These are phyloP conservation scores for Mesorhabditis spiculigera DNA, from an alignment of 2,888 invertebrate genomes.

Conservation along the genomic window DNA sequence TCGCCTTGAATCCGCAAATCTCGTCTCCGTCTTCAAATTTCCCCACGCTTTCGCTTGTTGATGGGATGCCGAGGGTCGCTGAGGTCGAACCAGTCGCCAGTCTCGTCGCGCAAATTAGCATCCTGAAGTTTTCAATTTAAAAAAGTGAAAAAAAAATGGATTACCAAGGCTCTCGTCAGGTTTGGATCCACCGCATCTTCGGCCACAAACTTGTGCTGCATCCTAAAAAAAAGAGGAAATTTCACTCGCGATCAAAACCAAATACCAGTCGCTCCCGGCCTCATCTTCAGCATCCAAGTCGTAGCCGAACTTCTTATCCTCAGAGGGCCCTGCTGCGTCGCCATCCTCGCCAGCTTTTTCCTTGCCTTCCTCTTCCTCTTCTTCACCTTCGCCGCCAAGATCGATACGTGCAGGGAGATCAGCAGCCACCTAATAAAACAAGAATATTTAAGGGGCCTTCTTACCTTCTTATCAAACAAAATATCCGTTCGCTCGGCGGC, in stretches of 20 bases:
- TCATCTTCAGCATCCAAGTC: constrained; percentile 58
- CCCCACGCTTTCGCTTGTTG: constrained; percentile 81
- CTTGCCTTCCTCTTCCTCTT: constrained; percentile 23
- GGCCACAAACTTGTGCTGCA: constrained; percentile 46
- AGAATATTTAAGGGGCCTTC: constrained; percentile 15
- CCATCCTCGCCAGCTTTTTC: constrained; percentile 9
- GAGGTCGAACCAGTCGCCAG: constrained; percentile 93
- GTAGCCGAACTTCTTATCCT: constrained; percentile 58
- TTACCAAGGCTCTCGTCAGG: constrained; percentile 42
- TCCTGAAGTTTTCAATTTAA: constrained; percentile 27
- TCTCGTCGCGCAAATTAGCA: constrained; percentile 71
- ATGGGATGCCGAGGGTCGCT: constrained; percentile 91
- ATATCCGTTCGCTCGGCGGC: constrained; percentile 59
- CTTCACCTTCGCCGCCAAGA: constrained; percentile 28
- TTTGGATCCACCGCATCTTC: constrained; percentile 36
- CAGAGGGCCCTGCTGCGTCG: constrained; percentile 5
- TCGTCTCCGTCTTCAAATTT: neutral
- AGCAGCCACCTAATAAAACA: constrained; percentile 29
- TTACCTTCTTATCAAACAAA: constrained; percentile 57
- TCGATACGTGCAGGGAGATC: constrained; percentile 26
- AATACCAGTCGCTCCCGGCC: constrained; percentile 37
- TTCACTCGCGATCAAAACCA: neutral
- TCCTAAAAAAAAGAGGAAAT: constrained; percentile 19
- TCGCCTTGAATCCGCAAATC: too few species aligned
- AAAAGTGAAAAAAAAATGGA: too few species aligned